phyloP scores from a whole-genome alignment of 2,797 vertebrate genomes.

The Poeciliopsis infans region DNA sequence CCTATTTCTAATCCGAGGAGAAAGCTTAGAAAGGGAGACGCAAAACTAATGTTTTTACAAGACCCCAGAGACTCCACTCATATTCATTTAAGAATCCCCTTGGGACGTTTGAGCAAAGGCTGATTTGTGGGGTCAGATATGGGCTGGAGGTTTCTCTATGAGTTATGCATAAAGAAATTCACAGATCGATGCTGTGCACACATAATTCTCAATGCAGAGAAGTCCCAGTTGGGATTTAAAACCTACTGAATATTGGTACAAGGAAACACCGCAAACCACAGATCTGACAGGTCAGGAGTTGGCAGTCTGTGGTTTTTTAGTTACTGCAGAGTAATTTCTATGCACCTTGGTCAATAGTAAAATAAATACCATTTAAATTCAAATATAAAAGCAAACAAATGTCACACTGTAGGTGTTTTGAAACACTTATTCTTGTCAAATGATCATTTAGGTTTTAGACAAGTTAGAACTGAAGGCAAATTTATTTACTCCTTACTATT shows the following conservation, averaged over 20 bases:
- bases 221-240: neutral
- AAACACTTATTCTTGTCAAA: neutral
- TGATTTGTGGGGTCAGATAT: neutral
- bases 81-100: neutral
- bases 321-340: neutral
- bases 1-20: neutral
- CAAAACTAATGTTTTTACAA: neutral
- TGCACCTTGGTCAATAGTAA: neutral
- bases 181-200: neutral
- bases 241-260: neutral
- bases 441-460: neutral
- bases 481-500: too few relatives aligned
- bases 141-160: neutral
- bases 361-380: neutral
- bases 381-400: neutral
- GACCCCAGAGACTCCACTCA: neutral
- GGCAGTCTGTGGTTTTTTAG: neutral
- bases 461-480: neutral
- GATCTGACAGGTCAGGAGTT: neutral
- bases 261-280: neutral
- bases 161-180: neutral
- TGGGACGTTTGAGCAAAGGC: neutral
- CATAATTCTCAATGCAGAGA: neutral
- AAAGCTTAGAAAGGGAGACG: neutral
- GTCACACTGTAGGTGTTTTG: neutral